Conservation (phyloP, 1,140 invertebrate genomes). For the Drosophila aff. region DNA sequence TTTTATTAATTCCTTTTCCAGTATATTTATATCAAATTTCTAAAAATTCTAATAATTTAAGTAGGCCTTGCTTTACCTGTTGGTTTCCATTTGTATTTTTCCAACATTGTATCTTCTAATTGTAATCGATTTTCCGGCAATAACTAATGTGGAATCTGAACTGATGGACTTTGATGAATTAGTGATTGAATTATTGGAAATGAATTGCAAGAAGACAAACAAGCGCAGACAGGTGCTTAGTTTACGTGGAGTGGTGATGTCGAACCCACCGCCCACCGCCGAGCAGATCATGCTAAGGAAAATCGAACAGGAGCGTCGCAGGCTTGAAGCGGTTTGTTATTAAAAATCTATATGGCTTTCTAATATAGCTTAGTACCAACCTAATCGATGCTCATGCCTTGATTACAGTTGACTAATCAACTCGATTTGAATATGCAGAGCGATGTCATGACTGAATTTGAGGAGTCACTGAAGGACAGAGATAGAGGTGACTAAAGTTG, state of each 20-base stretch:
- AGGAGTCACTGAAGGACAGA: background rate
- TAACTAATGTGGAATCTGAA: background rate
- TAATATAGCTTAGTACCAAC: background rate
- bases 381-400: background rate
- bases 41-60: no score
- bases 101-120: background rate
- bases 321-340: constrained; percentile 1
- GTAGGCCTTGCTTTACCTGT: background rate
- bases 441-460: constrained; percentile 1
- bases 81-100: background rate
- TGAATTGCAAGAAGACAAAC: background rate
- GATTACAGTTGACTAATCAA: background rate
- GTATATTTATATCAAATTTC: no score
- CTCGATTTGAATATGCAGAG: constrained; percentile 1
- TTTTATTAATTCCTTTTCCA: no score
- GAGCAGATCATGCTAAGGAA: background rate
- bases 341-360: background rate
- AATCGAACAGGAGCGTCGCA: background rate
- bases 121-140: background rate
- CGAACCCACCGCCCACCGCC: background rate
- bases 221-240: background rate
- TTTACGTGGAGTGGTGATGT: background rate
- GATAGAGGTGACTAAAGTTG: background rate
- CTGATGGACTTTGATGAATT: background rate
- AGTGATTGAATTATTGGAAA: background rate